Evolutionary conservation across 2,113 vertebrate species (phyloP).

Genomic region (Nesoenas mayeri): DNA sequence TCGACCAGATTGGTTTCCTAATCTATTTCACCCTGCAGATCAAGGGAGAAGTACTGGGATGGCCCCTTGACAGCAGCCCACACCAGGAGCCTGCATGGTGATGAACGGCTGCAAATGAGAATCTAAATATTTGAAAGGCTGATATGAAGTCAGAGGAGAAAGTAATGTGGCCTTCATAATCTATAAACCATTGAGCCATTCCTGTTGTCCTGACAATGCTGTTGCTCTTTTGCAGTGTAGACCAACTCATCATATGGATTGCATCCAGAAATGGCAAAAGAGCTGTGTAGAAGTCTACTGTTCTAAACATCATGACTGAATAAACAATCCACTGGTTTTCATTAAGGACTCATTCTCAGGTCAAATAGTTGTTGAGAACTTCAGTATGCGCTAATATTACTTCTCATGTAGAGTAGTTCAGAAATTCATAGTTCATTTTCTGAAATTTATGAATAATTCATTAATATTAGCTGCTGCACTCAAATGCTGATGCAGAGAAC

Average conservation of each 20-base stretch:
- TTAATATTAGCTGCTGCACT: not conserved
- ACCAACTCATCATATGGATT: not conserved
- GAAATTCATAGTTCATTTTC: not conserved
- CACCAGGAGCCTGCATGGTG: not conserved
- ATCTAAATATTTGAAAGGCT: not conserved
- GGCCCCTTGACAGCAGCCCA: not conserved
- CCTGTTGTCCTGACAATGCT: not conserved
- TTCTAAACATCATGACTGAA: not conserved
- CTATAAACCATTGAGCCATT: not conserved
- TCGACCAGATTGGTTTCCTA: not conserved
- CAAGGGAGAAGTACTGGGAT: not conserved
- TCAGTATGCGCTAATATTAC: not conserved
- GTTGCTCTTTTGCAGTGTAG: not conserved
- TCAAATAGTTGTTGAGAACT: not conserved
- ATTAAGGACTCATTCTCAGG: not conserved
- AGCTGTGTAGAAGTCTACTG: not conserved
- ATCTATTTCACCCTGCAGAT: not conserved
- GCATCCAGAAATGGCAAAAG: not conserved
- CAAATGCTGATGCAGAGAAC: not conserved
- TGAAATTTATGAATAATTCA: not conserved
- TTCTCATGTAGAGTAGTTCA: not conserved
- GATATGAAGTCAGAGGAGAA: not conserved
- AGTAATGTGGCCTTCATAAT: not conserved
- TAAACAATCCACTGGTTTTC: not conserved
- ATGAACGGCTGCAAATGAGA: not conserved